phyloP scores from a whole-genome alignment of 1,140 invertebrate genomes.

The Chelonus insularis region DNA sequence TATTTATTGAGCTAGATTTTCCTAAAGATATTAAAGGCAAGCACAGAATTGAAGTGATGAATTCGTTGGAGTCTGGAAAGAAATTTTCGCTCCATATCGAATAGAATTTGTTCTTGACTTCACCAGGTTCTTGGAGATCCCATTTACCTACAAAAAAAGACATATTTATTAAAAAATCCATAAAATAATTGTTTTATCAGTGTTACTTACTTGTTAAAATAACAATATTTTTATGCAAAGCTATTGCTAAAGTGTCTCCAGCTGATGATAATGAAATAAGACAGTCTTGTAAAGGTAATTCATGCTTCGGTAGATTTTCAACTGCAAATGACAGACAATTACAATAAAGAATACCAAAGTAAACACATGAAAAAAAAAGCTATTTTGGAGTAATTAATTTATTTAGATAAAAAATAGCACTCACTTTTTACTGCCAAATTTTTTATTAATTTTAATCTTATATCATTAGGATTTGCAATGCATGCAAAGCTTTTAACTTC shows the following conservation, averaged over 20 bases:
- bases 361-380: too few relatives aligned
- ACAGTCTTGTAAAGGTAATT: constrained; percentile 51
- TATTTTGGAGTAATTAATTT: too few relatives aligned
- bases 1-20: constrained; percentile 67
- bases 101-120: constrained; percentile 59
- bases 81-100: constrained; percentile 52
- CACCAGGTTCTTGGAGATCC: constrained; percentile 58
- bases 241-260: constrained; percentile 51
- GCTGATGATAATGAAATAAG: constrained; percentile 49
- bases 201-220: constrained; percentile 52
- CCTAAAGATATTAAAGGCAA: constrained; percentile 71
- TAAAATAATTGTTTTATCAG: constrained; percentile 3
- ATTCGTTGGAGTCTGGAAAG: constrained; percentile 56
- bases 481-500: too few relatives aligned
- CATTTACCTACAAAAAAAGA: constrained; percentile 57
- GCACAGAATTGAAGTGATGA: constrained; percentile 63
- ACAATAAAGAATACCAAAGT: constrained; percentile 68
- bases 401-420: too few relatives aligned
- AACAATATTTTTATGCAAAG: constrained; percentile 50
- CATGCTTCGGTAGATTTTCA: constrained; percentile 43
- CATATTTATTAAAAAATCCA: background rate
- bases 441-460: too few relatives aligned
- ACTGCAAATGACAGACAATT: too few relatives aligned
- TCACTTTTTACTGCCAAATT: too few relatives aligned
- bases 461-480: too few relatives aligned